Conservation (phyloP, 2,113 vertebrate species). For the Xyrauchen texanus region DNA sequence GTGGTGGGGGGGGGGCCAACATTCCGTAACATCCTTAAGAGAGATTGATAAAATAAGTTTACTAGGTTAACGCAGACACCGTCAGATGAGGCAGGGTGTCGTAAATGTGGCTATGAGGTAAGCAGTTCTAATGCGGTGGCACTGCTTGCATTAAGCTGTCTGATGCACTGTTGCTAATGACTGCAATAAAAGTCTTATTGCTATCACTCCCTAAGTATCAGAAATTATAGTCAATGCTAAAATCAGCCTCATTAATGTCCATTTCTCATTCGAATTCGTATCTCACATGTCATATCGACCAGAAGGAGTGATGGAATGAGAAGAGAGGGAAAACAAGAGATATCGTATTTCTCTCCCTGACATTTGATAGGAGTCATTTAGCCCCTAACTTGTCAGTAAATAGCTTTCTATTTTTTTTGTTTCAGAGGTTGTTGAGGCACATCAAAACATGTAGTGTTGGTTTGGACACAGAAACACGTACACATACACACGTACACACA, state of each 20-base stretch:
- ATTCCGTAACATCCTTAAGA: slow-evolving; percentile 18
- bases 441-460: slow-evolving; percentile 42
- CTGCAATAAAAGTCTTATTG: slow-evolving; percentile 61
- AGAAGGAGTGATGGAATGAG: slow-evolving; percentile 17
- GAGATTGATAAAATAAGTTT: slow-evolving; percentile 37
- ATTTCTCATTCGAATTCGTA: slow-evolving; percentile 7
- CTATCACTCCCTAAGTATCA: slow-evolving; percentile 45
- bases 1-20: neutral
- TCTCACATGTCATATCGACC: neutral
- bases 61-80: neutral
- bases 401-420: slow-evolving; percentile 22
- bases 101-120: slow-evolving; percentile 31
- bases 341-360: neutral
- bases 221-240: slow-evolving; percentile 48
- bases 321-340: neutral
- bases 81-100: slow-evolving; percentile 5
- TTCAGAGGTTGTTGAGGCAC: neutral
- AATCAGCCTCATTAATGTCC: slow-evolving; percentile 38
- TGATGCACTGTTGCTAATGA: slow-evolving; percentile 32
- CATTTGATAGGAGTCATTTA: slow-evolving; percentile 25
- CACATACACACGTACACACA: too few relatives aligned
- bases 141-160: slow-evolving; percentile 30
- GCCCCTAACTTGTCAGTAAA: slow-evolving; percentile 27
- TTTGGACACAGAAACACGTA: slow-evolving; percentile 20
- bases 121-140: slow-evolving; percentile 18